A percentile compares a stretch with the other conserved stretches of the same genome.
Evolutionary conservation across 1,140 invertebrate genomes (phyloP).

Genomic region (Ectropis grisescens): DNA sequence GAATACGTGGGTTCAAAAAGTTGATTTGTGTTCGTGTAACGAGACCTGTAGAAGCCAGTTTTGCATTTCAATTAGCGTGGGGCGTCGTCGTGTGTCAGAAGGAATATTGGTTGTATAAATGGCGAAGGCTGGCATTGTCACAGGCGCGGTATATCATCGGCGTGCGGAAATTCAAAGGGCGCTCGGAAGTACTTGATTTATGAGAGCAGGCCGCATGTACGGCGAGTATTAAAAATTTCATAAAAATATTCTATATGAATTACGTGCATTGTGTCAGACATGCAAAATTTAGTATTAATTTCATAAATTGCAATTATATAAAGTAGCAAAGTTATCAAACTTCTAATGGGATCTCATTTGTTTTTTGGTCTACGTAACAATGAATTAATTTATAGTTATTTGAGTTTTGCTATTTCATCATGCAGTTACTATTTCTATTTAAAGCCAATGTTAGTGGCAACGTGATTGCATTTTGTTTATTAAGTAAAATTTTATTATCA

Average conservation of each 20-base stretch:
- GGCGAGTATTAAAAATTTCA: constrained; percentile 57
- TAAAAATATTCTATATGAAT: constrained; percentile 57
- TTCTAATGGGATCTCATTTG: no score
- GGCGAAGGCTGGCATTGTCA: constrained; percentile 45
- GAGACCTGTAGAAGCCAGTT: no score
- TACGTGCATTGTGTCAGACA: constrained; percentile 24
- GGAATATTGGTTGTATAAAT: constrained; percentile 39
- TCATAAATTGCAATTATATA: constrained; percentile 4
- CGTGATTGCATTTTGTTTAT: no score
- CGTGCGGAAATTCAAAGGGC: constrained; percentile 49
- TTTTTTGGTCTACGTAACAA: no score
- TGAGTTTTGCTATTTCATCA: no score
- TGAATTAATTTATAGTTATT: no score
- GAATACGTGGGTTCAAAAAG: no score
- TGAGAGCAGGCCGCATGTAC: constrained; percentile 34
- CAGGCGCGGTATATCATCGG: constrained; percentile 47
- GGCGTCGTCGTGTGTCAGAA: constrained; percentile 25
- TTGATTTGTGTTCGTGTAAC: no score
- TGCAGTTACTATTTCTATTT: no score
- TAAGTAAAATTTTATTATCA: no score
- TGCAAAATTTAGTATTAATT: constrained; percentile 23
- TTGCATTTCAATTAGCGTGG: constrained; percentile 22
- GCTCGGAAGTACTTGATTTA: constrained; percentile 60
- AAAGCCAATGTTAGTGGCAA: no score
- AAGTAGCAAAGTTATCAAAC: no score